phyloP scores from a whole-genome alignment of 2,113 vertebrate genomes.

The Leptobrachium leishanense region DNA sequence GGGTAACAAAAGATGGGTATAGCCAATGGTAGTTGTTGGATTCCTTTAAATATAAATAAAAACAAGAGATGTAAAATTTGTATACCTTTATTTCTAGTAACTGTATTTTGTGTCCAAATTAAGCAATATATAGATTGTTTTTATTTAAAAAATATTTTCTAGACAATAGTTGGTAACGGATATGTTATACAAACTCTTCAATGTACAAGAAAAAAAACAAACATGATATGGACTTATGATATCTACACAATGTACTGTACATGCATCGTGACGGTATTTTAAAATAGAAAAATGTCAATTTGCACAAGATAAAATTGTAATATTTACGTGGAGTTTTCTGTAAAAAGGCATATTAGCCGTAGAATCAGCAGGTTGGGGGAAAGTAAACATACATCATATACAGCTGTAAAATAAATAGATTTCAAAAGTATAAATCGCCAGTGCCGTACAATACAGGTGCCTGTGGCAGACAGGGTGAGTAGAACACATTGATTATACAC shows the following conservation, averaged over 20 bases:
- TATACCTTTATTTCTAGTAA: conserved; percentile 31
- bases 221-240: not conserved
- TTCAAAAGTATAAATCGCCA: not conserved
- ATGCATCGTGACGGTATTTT: not conserved
- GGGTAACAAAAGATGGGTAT: too few relatives aligned
- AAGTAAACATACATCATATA: conserved; percentile 9
- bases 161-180: not conserved
- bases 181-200: conserved; percentile 4
- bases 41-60: not conserved
- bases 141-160: conserved; percentile 12
- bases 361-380: not conserved
- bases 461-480: too few relatives aligned
- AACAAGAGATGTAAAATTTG: not conserved
- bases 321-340: not conserved
- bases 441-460: too few relatives aligned
- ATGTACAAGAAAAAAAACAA: not conserved
- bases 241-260: conserved; percentile 6
- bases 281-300: not conserved
- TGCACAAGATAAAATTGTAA: not conserved
- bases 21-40: too few relatives aligned
- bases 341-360: not conserved
- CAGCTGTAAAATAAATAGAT: conserved; percentile 10
- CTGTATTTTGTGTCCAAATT: not conserved
- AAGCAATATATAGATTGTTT: conserved; percentile 8
- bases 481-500: too few relatives aligned